Percentiles rank a stretch among this genome's conserved stretches.
Evolutionary conservation across 2,888 invertebrate species (phyloP).

Genomic region (Aspidiotus rigidus): DNA sequence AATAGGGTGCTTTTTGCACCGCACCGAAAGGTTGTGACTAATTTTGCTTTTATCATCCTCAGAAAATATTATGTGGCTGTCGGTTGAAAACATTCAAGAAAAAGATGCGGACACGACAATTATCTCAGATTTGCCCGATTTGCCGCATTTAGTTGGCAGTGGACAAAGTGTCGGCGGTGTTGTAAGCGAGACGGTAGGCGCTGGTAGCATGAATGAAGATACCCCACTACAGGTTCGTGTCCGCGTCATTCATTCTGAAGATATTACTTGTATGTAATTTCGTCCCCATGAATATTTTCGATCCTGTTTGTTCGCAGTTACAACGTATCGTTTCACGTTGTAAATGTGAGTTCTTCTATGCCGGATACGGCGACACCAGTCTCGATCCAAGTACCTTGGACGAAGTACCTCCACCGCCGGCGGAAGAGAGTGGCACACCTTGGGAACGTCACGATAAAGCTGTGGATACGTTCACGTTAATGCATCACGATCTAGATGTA

Average conservation of each 20-base stretch:
- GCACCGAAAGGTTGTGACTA: neutral
- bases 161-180: conserved; percentile 96
- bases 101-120: conserved; percentile 64
- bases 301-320: conserved; percentile 50
- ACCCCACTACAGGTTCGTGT: conserved; percentile 45
- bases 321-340: conserved; percentile 78
- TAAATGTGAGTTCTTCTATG: conserved; percentile 96
- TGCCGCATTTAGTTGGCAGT: conserved; percentile 81
- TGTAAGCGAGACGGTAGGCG: conserved; percentile 82
- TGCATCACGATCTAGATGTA: conserved; percentile 98
- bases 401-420: conserved; percentile 57
- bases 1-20: neutral
- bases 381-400: conserved; percentile 56
- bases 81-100: conserved; percentile 81
- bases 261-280: no score
- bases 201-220: conserved; percentile 46
- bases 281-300: no score
- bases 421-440: conserved; percentile 58
- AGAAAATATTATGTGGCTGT: conserved; percentile 94
- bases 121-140: conserved; percentile 70
- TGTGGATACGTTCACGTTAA: conserved; percentile 92
- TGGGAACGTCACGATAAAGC: conserved; percentile 78
- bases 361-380: conserved; percentile 77
- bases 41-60: conserved; percentile 39
- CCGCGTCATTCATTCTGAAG: no score